Base-by-base conservation (phyloP, 2,113 vertebrate genomes). In the Danionella cerebrum region DNA sequence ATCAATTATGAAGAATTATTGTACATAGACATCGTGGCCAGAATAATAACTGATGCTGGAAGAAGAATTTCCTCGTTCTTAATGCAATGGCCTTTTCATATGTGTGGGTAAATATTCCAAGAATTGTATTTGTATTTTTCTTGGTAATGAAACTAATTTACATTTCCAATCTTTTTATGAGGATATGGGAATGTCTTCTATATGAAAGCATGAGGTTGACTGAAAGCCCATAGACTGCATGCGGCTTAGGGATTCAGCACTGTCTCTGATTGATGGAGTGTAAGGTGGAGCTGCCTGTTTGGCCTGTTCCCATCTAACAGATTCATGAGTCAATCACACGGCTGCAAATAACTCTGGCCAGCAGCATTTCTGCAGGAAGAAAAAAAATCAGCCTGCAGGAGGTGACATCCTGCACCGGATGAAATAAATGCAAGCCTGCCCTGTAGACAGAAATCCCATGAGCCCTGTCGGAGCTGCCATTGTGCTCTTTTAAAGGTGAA, bases 261-360 rank as follows among this genome's bases (percentile, higher is more conserved):
- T 36, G 29, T 51, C 35, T 14, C 54, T 77, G 75, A 77, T 77
- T 71, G 71, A 77, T 77, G 64, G 68, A 77, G 67, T 58, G 50
- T 22, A 31, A 77, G 71, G 57, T 63, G 71, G 67, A 77, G 67
- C 67, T 50, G 71, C 75, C 70, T 51, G 67, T 68, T 66, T 64
- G 57, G 55, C 55, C 74, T 57, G 67, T 64, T 73, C 75, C 64
- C 75, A 77, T 73, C 71, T 68, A 65, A 54, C 75, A 77, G 75
- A 77, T 77, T 77, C 75, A 77, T 73, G 75, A 77, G 75, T 77
- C 75, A 77, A 77, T 77, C 75, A 77, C 75, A 67, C 44, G 14
- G 33, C 75, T 22, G 63, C 71, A 73, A 77, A 77, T 73, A 77
- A 77, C 71, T 77, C 75, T 71, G 73, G 64, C 64, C 75, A 70